Evolutionary conservation across 2,797 vertebrate genomes (phyloP).

Genomic region (Ispidina picta): DNA sequence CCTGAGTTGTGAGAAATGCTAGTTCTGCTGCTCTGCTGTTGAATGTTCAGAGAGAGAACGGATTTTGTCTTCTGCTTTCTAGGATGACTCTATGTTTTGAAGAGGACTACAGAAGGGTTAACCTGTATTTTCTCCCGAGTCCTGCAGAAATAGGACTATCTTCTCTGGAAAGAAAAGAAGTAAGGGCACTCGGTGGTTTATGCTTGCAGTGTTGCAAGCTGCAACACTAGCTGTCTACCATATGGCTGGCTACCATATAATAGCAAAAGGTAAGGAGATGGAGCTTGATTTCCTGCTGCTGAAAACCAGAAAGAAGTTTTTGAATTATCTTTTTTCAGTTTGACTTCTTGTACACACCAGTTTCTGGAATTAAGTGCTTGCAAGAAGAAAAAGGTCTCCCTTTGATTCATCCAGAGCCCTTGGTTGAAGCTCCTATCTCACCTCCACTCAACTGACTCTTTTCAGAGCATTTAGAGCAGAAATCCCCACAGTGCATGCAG

Average conservation of each 20-base stretch:
- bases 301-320: neutral
- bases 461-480: neutral
- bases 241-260: neutral
- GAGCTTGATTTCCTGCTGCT: neutral
- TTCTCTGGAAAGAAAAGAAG: neutral
- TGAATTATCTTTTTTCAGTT: neutral
- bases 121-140: neutral
- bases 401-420: neutral
- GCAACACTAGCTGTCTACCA: too few relatives aligned
- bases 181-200: neutral
- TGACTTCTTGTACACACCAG: neutral
- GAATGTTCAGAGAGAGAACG: neutral
- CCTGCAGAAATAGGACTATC: neutral
- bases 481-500: neutral
- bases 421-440: neutral
- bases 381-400: neutral
- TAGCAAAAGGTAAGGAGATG: neutral
- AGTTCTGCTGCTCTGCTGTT: neutral
- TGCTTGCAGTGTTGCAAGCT: neutral
- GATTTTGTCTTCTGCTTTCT: neutral
- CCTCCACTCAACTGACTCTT: neutral
- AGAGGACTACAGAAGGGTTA: neutral
- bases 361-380: neutral
- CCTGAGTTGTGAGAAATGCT: neutral
- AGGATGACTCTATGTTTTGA: neutral